Conservation (phyloP, 2,888 invertebrate genomes). For the Limnephilus auricula region DNA sequence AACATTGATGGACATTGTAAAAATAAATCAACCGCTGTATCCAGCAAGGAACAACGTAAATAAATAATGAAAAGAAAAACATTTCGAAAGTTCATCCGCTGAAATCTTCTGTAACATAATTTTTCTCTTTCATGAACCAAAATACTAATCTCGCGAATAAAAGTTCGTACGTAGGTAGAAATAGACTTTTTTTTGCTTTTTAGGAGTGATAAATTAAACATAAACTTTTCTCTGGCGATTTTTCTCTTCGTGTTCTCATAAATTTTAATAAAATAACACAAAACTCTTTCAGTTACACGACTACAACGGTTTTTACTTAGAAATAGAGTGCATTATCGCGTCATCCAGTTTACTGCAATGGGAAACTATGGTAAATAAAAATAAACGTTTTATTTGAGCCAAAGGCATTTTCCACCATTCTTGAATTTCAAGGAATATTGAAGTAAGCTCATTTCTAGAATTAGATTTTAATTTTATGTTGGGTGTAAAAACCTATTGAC, state of each 20-base stretch:
- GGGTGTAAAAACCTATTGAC: no score
- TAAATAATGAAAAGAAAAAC: no score
- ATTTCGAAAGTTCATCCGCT: no score
- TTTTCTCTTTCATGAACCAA: no score
- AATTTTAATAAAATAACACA: background rate
- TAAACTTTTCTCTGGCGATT: background rate
- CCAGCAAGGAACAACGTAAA: no score
- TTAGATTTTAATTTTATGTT: no score
- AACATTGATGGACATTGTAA: no score
- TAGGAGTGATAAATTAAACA: background rate
- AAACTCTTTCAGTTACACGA: background rate
- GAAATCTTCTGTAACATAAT: no score
- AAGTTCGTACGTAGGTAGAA: background rate
- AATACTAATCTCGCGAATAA: background rate
- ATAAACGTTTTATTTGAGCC: background rate
- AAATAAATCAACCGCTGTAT: no score
- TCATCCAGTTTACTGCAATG: slow-evolving; percentile 13
- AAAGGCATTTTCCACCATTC: background rate
- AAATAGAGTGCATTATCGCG: background rate
- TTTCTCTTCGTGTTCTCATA: background rate
- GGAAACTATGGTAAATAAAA: background rate
- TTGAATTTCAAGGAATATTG: background rate
- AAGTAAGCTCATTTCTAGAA: no score
- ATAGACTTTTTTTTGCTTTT: background rate
- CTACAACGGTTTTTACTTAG: slow-evolving; percentile 12